These are phyloP conservation scores for Drosophila miranda DNA, from an alignment of 1,140 invertebrate genomes.

Conservation along the genomic window DNA sequence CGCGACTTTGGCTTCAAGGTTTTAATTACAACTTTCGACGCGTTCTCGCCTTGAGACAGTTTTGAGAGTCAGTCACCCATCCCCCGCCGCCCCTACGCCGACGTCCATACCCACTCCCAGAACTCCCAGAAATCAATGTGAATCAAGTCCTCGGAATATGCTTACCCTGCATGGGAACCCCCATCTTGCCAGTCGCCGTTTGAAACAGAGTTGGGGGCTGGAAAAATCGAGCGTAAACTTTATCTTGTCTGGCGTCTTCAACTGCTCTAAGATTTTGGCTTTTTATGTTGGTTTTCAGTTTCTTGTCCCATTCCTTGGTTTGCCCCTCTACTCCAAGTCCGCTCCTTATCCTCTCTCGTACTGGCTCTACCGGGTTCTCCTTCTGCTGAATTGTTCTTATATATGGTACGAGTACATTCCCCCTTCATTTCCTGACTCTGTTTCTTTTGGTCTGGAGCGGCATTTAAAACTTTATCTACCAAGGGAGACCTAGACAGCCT, in stretches of 20 bases:
- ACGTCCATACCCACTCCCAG: neutral
- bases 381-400: neutral
- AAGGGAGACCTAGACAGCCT: too few species aligned
- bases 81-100: neutral
- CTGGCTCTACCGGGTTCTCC: neutral
- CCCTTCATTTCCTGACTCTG: constrained; percentile 6
- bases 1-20: constrained; percentile 65
- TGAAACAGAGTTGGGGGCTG: neutral
- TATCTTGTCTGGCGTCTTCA: constrained; percentile 56
- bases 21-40: constrained; percentile 77
- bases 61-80: constrained; percentile 22
- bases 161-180: constrained; percentile 17
- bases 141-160: constrained; percentile 58
- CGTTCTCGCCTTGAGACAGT: constrained; percentile 61
- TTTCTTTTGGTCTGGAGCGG: constrained; percentile 51
- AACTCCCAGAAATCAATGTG: constrained; percentile 60
- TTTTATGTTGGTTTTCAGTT: constrained; percentile 77
- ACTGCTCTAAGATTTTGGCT: constrained; percentile 65
- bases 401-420: neutral
- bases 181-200: neutral
- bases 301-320: constrained; percentile 14
- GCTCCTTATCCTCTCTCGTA: neutral
- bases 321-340: constrained; percentile 9
- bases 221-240: constrained; percentile 74
- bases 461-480: constrained; percentile 77